These are phyloP conservation scores for Diploscapter pachys DNA, from an alignment of 1,140 invertebrate species.

Conservation along the genomic window DNA sequence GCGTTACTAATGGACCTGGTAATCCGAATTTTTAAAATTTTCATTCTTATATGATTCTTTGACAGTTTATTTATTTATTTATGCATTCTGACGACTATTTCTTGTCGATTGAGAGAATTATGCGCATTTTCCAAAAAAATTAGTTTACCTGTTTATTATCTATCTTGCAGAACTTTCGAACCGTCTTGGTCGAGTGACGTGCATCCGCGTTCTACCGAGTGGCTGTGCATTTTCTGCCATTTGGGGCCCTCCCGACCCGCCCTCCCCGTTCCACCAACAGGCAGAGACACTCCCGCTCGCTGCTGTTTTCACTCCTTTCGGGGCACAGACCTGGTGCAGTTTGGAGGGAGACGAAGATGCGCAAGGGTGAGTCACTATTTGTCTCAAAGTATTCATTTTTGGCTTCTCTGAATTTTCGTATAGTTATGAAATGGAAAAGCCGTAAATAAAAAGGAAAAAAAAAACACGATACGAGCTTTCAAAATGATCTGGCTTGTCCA, in stretches of 20 bases:
- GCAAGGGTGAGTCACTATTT: too few species aligned
- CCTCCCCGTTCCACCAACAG: constrained; percentile 39
- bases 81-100: too few species aligned
- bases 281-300: background rate
- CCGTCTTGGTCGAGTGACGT: constrained; percentile 33
- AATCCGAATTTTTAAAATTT: background rate
- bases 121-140: background rate
- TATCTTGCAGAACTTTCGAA: constrained; percentile 14
- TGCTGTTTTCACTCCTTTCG: constrained; percentile 55
- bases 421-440: background rate
- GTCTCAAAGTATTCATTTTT: too few species aligned
- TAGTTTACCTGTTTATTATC: background rate
- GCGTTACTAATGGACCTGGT: constrained; percentile 52
- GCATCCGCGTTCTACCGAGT: constrained; percentile 48
- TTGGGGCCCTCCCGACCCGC: constrained; percentile 32
- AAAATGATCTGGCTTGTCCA: background rate
- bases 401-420: too few species aligned
- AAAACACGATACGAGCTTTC: background rate
- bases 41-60: too few species aligned
- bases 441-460: background rate
- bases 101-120: too few species aligned
- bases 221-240: constrained; percentile 50
- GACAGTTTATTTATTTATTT: too few species aligned
- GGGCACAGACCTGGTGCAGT: constrained; percentile 56
- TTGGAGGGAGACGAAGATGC: constrained; percentile 38